phyloP scores from a whole-genome alignment of 2,888 invertebrate genomes.

The Lamellibrachia columna region DNA sequence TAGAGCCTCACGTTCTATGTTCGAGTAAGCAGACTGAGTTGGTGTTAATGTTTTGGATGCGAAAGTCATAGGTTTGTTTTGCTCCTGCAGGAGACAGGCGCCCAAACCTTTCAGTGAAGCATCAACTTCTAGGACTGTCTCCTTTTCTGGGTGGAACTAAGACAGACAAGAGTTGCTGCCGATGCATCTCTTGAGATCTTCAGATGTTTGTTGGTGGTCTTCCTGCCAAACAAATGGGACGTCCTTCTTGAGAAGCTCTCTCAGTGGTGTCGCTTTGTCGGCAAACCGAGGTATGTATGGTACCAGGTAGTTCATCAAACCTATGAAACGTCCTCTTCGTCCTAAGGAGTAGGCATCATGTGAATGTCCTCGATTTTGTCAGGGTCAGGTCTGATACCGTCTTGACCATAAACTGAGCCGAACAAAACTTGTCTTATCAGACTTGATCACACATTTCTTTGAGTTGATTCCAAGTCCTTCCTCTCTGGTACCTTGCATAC shows the following conservation, averaged over 20 bases:
- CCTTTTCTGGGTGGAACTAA: too few relatives aligned
- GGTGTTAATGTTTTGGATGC: too few relatives aligned
- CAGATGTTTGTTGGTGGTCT: conserved; percentile 23
- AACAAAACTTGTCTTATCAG: conserved; percentile 21
- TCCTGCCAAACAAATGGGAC: conserved; percentile 29
- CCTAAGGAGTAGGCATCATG: conserved; percentile 32
- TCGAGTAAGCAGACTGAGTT: too few relatives aligned
- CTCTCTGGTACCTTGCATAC: too few relatives aligned
- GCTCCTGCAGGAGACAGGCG: not conserved
- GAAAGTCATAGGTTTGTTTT: too few relatives aligned
- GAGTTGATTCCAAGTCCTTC: too few relatives aligned
- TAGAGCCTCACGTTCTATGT: conserved; percentile 7
- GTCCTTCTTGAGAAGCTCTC: conserved; percentile 36
- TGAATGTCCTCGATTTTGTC: conserved; percentile 33
- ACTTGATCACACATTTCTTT: not conserved
- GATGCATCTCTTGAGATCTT: not conserved
- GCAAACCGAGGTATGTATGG: conserved; percentile 32
- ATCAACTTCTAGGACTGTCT: too few relatives aligned
- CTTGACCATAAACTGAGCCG: not conserved
- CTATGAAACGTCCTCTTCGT: conserved; percentile 35
- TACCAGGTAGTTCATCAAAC: conserved; percentile 33
- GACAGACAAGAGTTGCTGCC: not conserved
- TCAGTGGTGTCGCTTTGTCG: conserved; percentile 20
- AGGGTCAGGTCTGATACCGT: conserved; percentile 29
- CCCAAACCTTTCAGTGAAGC: too few relatives aligned